Percentiles rank a stretch among this genome's conserved stretches.
Conservation (phyloP, 1,140 invertebrate species). For the Drosophila subpulchrella region DNA sequence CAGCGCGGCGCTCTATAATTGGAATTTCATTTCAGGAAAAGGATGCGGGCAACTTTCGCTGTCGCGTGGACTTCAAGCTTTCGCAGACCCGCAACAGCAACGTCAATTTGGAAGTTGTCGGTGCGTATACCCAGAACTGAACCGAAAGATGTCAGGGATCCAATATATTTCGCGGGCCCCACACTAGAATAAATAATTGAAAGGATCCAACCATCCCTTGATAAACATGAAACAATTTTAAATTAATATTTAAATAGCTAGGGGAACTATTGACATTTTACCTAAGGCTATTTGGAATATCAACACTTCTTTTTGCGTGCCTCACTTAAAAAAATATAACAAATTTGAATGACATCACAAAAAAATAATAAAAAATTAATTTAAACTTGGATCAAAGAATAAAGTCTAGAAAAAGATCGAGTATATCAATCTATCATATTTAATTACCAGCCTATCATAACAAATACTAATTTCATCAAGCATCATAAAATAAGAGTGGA, state of each 20-base stretch:
- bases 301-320: too few relatives aligned
- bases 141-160: conserved; percentile 12
- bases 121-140: conserved; percentile 86
- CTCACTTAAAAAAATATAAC: too few relatives aligned
- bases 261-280: too few relatives aligned
- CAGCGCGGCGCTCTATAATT: conserved; percentile 69
- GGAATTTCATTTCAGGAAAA: conserved; percentile 86
- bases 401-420: too few relatives aligned
- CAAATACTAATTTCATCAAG: not conserved
- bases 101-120: conserved; percentile 92
- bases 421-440: not conserved
- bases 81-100: conserved; percentile 92
- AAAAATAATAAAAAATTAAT: too few relatives aligned
- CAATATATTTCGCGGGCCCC: conserved; percentile 14
- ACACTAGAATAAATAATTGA: conserved; percentile 1
- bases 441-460: not conserved
- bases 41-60: conserved; percentile 91
- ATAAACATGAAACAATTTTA: not conserved
- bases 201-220: not conserved
- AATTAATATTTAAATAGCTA: not conserved
- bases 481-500: too few relatives aligned
- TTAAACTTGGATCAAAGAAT: too few relatives aligned
- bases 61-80: conserved; percentile 92
- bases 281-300: too few relatives aligned
- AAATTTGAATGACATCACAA: too few relatives aligned